A percentile compares a stretch with the other conserved stretches of the same genome.
Conservation (phyloP, 2,113 vertebrate genomes). For the Perca fluviatilis region DNA sequence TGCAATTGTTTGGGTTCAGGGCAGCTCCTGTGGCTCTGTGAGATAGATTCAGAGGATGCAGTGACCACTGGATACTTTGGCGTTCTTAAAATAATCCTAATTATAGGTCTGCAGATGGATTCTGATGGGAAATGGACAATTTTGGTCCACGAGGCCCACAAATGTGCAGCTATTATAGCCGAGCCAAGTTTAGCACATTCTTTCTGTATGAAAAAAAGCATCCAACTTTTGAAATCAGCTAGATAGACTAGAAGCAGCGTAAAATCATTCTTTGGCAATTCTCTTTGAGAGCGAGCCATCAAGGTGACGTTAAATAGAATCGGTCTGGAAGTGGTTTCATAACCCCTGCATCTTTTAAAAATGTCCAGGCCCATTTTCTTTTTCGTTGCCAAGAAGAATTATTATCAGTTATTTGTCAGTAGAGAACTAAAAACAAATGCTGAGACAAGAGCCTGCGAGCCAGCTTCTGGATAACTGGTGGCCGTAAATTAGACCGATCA, state of each 20-base stretch:
- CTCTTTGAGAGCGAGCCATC: conserved; percentile 29
- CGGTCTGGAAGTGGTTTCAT: conserved; percentile 44
- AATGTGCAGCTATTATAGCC: conserved; percentile 74
- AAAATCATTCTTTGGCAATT: conserved; percentile 49
- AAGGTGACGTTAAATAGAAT: conserved; percentile 46
- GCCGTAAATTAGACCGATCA: conserved; percentile 68
- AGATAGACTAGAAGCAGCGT: conserved; percentile 23
- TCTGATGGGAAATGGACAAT: conserved; percentile 78
- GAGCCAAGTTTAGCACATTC: conserved; percentile 79
- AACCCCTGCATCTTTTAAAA: conserved; percentile 24
- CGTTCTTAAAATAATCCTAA: conserved; percentile 84
- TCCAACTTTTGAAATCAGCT: conserved; percentile 58
- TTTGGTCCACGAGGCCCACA: conserved; percentile 70
- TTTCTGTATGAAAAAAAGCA: conserved; percentile 59
- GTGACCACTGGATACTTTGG: conserved; percentile 78
- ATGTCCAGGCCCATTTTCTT: conserved; percentile 16
- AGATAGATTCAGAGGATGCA: conserved; percentile 75
- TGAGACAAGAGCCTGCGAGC: conserved; percentile 28
- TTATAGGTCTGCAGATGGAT: conserved; percentile 78
- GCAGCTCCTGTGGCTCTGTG: conserved; percentile 70
- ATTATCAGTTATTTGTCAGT: conserved; percentile 46
- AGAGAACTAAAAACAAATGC: conserved; percentile 33
- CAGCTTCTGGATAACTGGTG: conserved; percentile 37
- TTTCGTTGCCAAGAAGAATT: conserved; percentile 33
- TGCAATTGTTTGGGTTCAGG: conserved; percentile 75